Percentiles rank a stretch among this genome's conserved stretches.
Conservation (phyloP, 2,888 invertebrate genomes). For the Petrolisthes manimaculis region DNA sequence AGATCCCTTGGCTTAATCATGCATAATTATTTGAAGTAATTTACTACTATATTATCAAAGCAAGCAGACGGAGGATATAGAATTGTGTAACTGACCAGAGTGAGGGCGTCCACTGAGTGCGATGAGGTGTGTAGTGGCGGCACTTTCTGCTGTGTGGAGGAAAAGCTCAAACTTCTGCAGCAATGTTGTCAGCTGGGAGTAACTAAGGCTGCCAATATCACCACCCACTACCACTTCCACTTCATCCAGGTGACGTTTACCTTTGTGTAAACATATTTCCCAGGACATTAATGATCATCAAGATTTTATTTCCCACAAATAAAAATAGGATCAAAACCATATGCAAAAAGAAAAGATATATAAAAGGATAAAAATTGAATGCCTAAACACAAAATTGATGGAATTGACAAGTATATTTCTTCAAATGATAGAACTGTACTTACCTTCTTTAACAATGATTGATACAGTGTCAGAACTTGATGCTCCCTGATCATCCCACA, state of each 20-base stretch:
- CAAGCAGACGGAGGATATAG: too few species aligned
- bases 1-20: too few species aligned
- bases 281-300: too few species aligned
- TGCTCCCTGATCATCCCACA: conserved; percentile 90
- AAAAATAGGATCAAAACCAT: too few species aligned
- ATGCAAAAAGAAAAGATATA: too few species aligned
- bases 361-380: too few species aligned
- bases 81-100: conserved; percentile 43
- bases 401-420: too few species aligned
- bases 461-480: conserved; percentile 85
- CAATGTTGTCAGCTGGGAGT: conserved; percentile 55
- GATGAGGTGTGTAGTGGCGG: conserved; percentile 52
- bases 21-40: too few species aligned
- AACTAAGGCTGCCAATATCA: conserved; percentile 53
- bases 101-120: conserved; percentile 55
- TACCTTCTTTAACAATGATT: conserved; percentile 81
- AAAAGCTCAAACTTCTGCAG: conserved; percentile 58
- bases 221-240: conserved; percentile 60
- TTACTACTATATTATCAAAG: not conserved
- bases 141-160: conserved; percentile 47
- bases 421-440: too few species aligned
- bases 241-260: conserved; percentile 53
- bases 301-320: too few species aligned
- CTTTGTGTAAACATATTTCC: too few species aligned
- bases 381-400: too few species aligned